These are phyloP conservation scores for Micrasema minimum DNA, from an alignment of 1,140 invertebrate genomes.

Conservation along the genomic window DNA sequence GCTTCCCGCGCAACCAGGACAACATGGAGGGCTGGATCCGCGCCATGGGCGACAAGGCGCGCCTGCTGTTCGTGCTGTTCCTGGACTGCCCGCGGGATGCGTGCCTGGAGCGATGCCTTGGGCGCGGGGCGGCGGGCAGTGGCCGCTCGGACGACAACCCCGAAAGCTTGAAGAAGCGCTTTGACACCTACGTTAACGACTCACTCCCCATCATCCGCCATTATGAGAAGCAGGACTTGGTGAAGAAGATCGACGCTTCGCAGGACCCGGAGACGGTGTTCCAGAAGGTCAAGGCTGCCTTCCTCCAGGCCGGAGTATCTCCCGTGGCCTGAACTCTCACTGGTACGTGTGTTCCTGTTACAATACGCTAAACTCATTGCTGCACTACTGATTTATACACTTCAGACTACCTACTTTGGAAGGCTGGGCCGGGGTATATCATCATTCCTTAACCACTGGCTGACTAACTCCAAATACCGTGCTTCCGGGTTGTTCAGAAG, in stretches of 20 bases:
- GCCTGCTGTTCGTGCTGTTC: constrained; percentile 91
- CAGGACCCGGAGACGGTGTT: constrained; percentile 78
- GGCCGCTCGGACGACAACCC: constrained; percentile 95
- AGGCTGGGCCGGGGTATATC: too few relatives aligned
- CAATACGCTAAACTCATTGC: too few relatives aligned
- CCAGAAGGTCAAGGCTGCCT: constrained; percentile 65
- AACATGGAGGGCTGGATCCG: constrained; percentile 96
- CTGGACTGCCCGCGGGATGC: constrained; percentile 90
- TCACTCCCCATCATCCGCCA: constrained; percentile 95
- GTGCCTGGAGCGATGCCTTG: constrained; percentile 86
- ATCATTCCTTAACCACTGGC: too few relatives aligned
- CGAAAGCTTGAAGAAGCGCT: constrained; percentile 90
- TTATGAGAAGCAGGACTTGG: constrained; percentile 79
- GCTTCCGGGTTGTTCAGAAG: too few relatives aligned
- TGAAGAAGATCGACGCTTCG: constrained; percentile 82
- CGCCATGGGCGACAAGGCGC: constrained; percentile 85
- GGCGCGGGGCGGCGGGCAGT: constrained; percentile 87
- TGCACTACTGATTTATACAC: too few relatives aligned
- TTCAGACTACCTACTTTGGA: too few relatives aligned
- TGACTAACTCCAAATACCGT: too few relatives aligned
- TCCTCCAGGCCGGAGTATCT: constrained; percentile 58
- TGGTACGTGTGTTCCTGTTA: too few relatives aligned
- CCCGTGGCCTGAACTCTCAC: neutral
- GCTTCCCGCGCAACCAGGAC: constrained; percentile 97
- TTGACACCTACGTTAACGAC: constrained; percentile 89